Conservation (phyloP, 2,113 vertebrate species). For the Erpornis zantholeuca region DNA sequence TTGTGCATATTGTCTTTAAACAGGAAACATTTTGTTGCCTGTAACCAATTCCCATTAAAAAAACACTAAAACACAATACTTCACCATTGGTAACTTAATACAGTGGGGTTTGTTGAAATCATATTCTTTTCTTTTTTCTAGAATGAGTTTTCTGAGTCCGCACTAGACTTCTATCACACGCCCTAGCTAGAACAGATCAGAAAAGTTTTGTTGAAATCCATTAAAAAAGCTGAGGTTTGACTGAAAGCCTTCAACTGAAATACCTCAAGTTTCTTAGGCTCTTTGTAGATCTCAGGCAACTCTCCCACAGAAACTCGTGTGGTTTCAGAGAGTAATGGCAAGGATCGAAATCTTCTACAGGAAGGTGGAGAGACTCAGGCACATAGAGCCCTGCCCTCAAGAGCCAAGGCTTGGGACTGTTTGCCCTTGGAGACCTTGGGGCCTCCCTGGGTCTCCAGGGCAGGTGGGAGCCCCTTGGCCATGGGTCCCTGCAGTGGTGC, state of each 20-base stretch:
- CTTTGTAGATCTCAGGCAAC: background rate
- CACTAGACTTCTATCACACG: background rate
- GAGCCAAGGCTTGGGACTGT: background rate
- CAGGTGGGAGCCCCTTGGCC: background rate
- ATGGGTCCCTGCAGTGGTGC: rapidly evolving
- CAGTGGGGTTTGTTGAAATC: rapidly evolving
- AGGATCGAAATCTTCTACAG: background rate
- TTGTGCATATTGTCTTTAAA: background rate
- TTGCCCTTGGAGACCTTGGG: background rate
- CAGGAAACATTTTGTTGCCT: background rate
- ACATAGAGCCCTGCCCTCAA: background rate
- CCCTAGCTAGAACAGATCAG: background rate
- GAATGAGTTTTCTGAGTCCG: background rate
- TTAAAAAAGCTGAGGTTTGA: background rate
- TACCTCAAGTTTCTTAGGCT: background rate
- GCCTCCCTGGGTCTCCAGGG: no score
- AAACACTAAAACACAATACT: background rate
- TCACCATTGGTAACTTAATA: background rate
- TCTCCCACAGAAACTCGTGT: background rate
- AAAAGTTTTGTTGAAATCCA: background rate
- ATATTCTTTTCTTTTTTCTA: background rate
- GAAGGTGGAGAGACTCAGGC: background rate
- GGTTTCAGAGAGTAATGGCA: background rate
- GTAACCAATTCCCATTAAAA: background rate
- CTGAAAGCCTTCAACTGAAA: background rate